Conservation (phyloP, 2,797 vertebrate species). For the Sylvia borin region DNA sequence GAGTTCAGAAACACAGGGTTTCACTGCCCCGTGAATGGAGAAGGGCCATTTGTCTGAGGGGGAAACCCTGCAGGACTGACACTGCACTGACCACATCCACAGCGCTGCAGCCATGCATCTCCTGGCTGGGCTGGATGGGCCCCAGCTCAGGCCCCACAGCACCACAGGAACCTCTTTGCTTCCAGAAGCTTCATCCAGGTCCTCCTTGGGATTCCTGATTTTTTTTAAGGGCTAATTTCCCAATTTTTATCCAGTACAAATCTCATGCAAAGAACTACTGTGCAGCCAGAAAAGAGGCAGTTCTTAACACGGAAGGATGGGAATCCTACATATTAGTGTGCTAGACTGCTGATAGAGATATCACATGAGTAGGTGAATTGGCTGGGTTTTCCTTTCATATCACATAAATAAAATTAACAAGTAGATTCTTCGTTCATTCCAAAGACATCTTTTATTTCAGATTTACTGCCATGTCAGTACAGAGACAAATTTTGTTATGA, state of each 20-base stretch:
- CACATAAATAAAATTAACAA: constrained; percentile 34
- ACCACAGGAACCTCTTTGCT: background rate
- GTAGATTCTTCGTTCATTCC: background rate
- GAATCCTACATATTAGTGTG: background rate
- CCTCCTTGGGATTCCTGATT: background rate
- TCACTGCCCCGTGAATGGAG: background rate
- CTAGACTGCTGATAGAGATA: background rate
- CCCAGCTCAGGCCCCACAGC: background rate
- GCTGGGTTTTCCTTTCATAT: background rate
- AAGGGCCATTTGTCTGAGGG: background rate
- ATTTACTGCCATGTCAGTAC: constrained; percentile 15
- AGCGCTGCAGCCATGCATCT: fast-evolving
- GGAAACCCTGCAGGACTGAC: background rate
- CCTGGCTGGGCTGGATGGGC: background rate
- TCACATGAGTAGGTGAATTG: background rate
- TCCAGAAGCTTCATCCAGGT: background rate
- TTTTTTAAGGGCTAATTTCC: background rate
- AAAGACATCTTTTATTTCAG: constrained; percentile 24
- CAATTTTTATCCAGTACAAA: background rate
- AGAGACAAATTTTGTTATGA: constrained; percentile 26
- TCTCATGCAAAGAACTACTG: background rate
- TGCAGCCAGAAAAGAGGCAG: background rate
- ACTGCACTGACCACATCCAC: background rate
- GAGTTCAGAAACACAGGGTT: fast-evolving
- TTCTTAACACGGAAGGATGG: background rate